Base-by-base conservation (phyloP, 2,113 vertebrate species). In the Mellivora capensis region DNA sequence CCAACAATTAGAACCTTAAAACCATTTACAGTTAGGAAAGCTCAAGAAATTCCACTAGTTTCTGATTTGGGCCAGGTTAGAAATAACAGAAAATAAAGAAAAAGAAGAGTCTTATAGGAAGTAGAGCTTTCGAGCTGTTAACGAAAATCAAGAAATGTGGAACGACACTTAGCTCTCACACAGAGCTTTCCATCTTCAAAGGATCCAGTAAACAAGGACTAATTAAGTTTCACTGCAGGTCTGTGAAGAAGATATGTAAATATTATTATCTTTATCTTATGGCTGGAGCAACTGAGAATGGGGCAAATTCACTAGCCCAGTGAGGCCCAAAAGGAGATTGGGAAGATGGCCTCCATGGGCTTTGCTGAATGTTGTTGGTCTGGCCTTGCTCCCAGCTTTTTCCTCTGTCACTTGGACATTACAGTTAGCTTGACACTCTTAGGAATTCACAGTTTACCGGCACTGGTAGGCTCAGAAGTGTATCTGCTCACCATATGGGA, bases 181-280 rank as follows among this genome's bases (percentile, higher is more conserved):
- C 17, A 42, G 84, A 87, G 42, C 39, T 95, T 96, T 95, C 84
- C 90, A 42, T 87, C 87, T 95, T 93, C 93, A 82, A 90, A 94
- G 89, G 29, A 87, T 37, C 29, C 3, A 61, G 49, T 44, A 90
- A 90, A n/a, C 14, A 47, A 25, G 12, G 64, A 29, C 76, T 74
- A 71, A 59, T 64, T 91, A 88, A 77, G 37, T 61, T 93, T 67
- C 54, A 54, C 34, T 62, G 31, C 62, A 76, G 29, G 37, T 81
- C 69, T 57, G 1, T 67, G 44, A 96, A 79, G 96, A 79, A 87
- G 52, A 49, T 39, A 80, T 15, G 42, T 64, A 85, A 94, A 86
- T 47, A 47, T 14, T 54, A 59, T 59, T 31, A 29, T 44, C 47
- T 87, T 90, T 37, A 20, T 52, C 74, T 83, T 74, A 83, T 37